Evolutionary conservation across 2,888 invertebrate species (phyloP).

Genomic region (Itoplectis maculator): DNA sequence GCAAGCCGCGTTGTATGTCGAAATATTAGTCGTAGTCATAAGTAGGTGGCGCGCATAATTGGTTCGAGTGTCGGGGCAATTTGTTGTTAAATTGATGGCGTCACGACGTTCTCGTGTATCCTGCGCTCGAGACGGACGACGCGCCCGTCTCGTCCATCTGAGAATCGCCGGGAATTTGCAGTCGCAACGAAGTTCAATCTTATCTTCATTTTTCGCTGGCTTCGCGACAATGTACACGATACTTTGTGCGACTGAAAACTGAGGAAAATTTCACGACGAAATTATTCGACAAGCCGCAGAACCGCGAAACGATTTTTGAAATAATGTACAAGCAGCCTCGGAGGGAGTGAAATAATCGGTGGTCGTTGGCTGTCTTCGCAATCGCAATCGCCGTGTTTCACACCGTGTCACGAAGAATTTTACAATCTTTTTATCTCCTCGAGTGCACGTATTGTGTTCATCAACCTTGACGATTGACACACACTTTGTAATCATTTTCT

Average conservation of each 20-base stretch:
- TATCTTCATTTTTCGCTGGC: background rate
- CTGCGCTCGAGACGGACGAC: slow-evolving; percentile 2
- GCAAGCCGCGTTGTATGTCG: background rate
- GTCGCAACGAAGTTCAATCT: background rate
- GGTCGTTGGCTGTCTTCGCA: background rate
- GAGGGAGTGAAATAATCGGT: background rate
- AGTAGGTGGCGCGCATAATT: slow-evolving; percentile 3
- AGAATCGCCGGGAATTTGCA: slow-evolving; percentile 6
- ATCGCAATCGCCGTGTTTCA: background rate
- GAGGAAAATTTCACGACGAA: too few relatives aligned
- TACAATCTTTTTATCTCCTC: background rate
- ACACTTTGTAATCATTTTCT: background rate
- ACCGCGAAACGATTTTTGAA: background rate
- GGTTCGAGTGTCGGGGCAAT: slow-evolving; percentile 49
- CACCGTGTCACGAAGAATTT: background rate
- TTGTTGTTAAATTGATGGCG: slow-evolving; percentile 63
- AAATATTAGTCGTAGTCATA: slow-evolving; percentile 27
- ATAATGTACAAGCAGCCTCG: background rate
- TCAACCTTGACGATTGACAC: background rate
- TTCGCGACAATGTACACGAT: background rate
- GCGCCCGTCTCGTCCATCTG: background rate
- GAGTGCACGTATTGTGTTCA: background rate
- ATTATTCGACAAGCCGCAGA: too few relatives aligned
- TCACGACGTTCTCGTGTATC: slow-evolving; percentile 51
- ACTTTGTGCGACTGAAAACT: too few relatives aligned